phyloP scores from a whole-genome alignment of 2,113 vertebrate genomes.

The Centropristis striata region DNA sequence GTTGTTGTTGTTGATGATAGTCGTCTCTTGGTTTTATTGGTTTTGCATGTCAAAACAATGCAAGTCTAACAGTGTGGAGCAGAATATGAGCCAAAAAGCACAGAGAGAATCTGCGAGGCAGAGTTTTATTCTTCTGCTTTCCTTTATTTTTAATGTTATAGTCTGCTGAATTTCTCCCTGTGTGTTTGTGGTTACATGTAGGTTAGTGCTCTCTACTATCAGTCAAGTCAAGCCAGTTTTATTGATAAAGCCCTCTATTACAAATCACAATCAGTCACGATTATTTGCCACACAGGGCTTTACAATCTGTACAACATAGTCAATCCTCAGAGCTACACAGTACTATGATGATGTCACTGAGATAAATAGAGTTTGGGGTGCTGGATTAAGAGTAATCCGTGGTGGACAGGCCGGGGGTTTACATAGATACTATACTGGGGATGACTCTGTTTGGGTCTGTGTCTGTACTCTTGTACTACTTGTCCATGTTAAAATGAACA shows the following conservation, averaged over 20 bases:
- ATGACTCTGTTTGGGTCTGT: conserved; percentile 21
- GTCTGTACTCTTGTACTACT: conserved; percentile 19
- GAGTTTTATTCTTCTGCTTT: background rate
- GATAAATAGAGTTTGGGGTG: conserved; percentile 58
- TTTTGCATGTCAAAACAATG: background rate
- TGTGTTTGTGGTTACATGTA: conserved; percentile 10
- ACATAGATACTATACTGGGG: conserved; percentile 60
- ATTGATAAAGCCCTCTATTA: background rate
- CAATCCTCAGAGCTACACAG: background rate
- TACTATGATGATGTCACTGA: conserved; percentile 43
- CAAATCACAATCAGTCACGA: background rate
- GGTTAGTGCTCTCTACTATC: background rate
- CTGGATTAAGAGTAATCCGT: conserved; percentile 70
- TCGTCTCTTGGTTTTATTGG: background rate
- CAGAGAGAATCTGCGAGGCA: background rate
- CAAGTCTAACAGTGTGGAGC: background rate
- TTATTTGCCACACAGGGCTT: background rate
- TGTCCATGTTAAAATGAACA: conserved; percentile 24
- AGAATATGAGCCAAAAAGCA: background rate
- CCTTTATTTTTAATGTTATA: background rate
- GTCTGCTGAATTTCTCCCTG: background rate
- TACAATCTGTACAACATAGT: background rate
- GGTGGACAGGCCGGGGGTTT: conserved; percentile 60
- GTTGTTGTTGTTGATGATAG: background rate
- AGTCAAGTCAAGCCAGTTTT: background rate